Conservation (phyloP, 2,888 invertebrate species). For the Lymantria dispar region DNA sequence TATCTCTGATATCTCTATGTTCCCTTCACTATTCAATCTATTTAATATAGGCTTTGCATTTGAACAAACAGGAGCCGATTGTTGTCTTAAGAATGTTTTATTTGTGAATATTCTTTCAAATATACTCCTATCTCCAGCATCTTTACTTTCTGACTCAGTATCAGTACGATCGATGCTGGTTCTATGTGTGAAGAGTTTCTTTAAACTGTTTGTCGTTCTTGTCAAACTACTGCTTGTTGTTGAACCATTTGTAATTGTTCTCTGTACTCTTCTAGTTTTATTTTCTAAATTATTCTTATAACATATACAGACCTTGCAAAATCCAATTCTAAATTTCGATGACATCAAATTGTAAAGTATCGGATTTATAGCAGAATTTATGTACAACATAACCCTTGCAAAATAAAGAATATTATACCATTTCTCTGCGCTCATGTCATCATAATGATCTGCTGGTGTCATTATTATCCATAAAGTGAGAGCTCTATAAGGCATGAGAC, state of each 20-base stretch:
- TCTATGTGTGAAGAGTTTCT: conserved; percentile 74
- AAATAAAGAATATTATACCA: conserved; percentile 93
- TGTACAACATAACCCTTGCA: conserved; percentile 92
- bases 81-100: conserved; percentile 65
- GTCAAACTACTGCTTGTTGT: conserved; percentile 83
- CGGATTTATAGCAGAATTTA: conserved; percentile 95
- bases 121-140: conserved; percentile 49
- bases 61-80: conserved; percentile 66
- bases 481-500: conserved; percentile 92
- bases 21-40: conserved; percentile 67
- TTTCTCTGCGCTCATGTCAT: conserved; percentile 87
- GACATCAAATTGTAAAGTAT: conserved; percentile 96
- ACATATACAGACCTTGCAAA: conserved; percentile 85
- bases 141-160: conserved; percentile 54
- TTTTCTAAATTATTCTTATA: conserved; percentile 67
- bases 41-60: conserved; percentile 57
- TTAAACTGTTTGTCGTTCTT: conserved; percentile 82
- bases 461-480: conserved; percentile 92
- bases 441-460: conserved; percentile 86
- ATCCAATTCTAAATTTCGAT: conserved; percentile 93
- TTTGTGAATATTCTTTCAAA: conserved; percentile 64
- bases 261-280: conserved; percentile 64
- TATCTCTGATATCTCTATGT: conserved; percentile 51
- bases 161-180: conserved; percentile 69
- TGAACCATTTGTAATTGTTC: conserved; percentile 84